Percentiles rank a stretch among this genome's conserved stretches.
Evolutionary conservation across 2,113 vertebrate genomes (phyloP).

Genomic region (Rana temporaria): DNA sequence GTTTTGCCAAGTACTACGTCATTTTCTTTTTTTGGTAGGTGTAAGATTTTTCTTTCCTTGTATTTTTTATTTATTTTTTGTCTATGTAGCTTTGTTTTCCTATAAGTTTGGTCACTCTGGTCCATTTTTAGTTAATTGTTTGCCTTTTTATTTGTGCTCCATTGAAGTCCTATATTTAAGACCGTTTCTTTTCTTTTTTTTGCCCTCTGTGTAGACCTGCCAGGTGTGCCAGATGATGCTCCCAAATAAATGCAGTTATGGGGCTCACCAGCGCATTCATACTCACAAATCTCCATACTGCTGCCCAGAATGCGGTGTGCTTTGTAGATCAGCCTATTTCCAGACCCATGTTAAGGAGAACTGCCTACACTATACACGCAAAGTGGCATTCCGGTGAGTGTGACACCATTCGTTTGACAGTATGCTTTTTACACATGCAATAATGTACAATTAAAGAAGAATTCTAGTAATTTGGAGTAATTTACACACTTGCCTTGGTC

Average conservation of each 20-base stretch:
- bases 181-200: not conserved
- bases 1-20: too few species aligned
- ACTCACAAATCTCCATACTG: conserved; percentile 92
- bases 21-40: too few species aligned
- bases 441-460: too few species aligned
- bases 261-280: conserved; percentile 90
- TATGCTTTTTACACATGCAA: too few species aligned
- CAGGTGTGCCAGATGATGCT: conserved; percentile 93
- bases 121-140: not conserved
- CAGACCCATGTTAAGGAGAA: conserved; percentile 96
- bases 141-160: not conserved
- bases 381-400: conserved; percentile 90
- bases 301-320: conserved; percentile 91
- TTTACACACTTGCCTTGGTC: too few species aligned
- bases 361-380: conserved; percentile 94
- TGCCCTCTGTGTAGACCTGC: conserved; percentile 77
- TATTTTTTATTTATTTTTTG: not conserved
- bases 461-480: too few species aligned
- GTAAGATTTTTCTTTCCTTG: not conserved
- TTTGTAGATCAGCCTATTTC: conserved; percentile 89
- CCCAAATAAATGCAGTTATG: conserved; percentile 94
- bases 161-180: not conserved
- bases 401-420: too few species aligned
- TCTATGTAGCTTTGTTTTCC: not conserved
- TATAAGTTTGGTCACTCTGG: not conserved